Evolutionary conservation across 2,113 vertebrate species (phyloP), one percentile per base, ranked within the genome.

Genomic region (Sceloporus undulatus): DNA sequence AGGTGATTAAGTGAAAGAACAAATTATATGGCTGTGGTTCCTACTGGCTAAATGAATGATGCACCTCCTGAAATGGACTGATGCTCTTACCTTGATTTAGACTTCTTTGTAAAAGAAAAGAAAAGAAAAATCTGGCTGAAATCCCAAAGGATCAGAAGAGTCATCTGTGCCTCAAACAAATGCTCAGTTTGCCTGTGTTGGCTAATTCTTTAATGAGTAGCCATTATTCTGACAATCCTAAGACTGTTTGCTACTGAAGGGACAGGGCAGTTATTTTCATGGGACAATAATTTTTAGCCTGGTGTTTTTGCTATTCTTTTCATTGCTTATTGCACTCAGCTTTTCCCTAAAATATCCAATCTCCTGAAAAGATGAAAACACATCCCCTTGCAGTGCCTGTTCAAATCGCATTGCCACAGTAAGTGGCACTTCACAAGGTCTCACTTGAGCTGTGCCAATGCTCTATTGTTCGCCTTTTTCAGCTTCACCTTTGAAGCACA

Each of bases 351-450:
- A 90, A 80, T 82, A 23, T 75, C 27, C 13, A 65, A 0, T 90
- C 82, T 92, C 71, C 82, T 84, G 52, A 85, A 74, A 85, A 81
- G 73, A 87, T 76, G 80, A 84, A 70, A 62, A 16, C 73, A 77
- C 87, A 87, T 84, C 93, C 84, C n/a, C 75, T 88, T 90, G 56
- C 40, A 48, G 68, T 91, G 71, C 84, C 70, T 89, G 88, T 27
- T 76, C 79, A 82, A 5, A 23, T 0, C 0, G 0, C 76, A 29
- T 14, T 59, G 75, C 78, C 79, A 42, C 84, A 92, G 79, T 48
- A 70, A 90, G 54, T 27, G 82, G 59, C 1, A 76, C 59, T 91
- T 87, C 75, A 48, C 0, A 10, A 52, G 40, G 82, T 3, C 11
- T 25, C 62, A 73, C 71, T 79, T 74, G 40, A 88, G 76, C 1